Conservation (phyloP, 2,113 vertebrate genomes). For the Pachyramphus minor region DNA sequence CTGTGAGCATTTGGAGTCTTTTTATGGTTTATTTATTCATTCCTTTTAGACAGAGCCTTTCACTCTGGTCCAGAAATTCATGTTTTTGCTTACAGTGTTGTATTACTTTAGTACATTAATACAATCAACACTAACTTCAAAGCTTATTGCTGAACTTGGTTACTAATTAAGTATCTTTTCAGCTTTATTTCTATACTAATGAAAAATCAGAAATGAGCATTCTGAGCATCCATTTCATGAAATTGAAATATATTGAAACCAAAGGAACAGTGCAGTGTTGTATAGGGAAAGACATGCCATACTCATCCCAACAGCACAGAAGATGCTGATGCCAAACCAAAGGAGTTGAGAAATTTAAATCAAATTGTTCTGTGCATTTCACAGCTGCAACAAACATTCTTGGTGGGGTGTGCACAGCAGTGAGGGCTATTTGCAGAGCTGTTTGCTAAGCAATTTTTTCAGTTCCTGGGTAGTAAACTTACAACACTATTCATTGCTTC, state of each 20-base stretch:
- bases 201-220: not conserved
- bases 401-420: not conserved
- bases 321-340: not conserved
- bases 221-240: not conserved
- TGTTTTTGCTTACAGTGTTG: not conserved
- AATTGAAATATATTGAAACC: not conserved
- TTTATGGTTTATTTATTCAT: not conserved
- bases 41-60: not conserved
- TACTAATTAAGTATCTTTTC: not conserved
- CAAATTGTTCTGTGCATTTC: not conserved
- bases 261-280: rapidly evolving
- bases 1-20: not conserved
- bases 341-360: not conserved
- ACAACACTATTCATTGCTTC: not conserved
- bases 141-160: not conserved
- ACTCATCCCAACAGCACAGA: not conserved
- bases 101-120: not conserved
- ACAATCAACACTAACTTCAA: not conserved
- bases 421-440: not conserved
- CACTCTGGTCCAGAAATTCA: not conserved
- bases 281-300: not conserved
- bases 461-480: not conserved
- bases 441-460: not conserved
- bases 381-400: not conserved
- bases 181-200: not conserved